Evolutionary conservation across 2,113 vertebrate genomes (phyloP), one percentile per base, ranked within the genome.

Genomic region (Butorides virescens): DNA sequence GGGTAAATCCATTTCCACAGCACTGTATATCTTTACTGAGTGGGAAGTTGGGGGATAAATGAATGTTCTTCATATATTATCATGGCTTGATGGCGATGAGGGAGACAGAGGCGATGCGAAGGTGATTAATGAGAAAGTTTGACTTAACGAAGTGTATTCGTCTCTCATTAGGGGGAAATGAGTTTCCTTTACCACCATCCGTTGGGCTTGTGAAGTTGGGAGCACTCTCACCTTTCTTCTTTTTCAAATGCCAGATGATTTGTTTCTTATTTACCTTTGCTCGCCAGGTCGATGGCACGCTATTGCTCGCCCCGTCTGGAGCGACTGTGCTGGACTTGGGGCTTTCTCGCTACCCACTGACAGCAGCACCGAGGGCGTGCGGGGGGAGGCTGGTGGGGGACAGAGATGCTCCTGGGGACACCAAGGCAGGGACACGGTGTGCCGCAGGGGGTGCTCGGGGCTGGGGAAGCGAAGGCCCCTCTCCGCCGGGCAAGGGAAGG

Each of bases 11-110:
- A 53, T 96, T 94, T 65, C 85, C 89, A 46, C 84, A 76, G 79
- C 46, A 26, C 90, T 21, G 9, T 90, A 18, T 73, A 85, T 95
- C 94, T 97, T 95, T 91, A 44, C 88, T 75, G 94, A 95, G 88
- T 84, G 91, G 95, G 94, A 96, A 92, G 93, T 15, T 92, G 92
- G 92, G 85, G 92, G 88, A 96, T 88, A 97, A 97, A 97, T 96
- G 58, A 87, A 82, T 93, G 80, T 42, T 97, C 92, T 93, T 97
- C 79, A 59, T 96, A 74, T 71, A 72, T 98, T 97, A 96, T 87
- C 47, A 30, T 34, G 94, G 92, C 78, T 91, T 95, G 96, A 95
- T 94, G 93, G 83, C 44, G 21, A 53, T 49, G 52, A 92, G 93
- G 96, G 91, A 89, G 93, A 87, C 76, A 94, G 80, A 96, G 86